Evolutionary conservation across 2,113 vertebrate genomes (phyloP), one percentile per base, ranked within the genome.

Genomic region (Aldabrachelys gigantea): DNA sequence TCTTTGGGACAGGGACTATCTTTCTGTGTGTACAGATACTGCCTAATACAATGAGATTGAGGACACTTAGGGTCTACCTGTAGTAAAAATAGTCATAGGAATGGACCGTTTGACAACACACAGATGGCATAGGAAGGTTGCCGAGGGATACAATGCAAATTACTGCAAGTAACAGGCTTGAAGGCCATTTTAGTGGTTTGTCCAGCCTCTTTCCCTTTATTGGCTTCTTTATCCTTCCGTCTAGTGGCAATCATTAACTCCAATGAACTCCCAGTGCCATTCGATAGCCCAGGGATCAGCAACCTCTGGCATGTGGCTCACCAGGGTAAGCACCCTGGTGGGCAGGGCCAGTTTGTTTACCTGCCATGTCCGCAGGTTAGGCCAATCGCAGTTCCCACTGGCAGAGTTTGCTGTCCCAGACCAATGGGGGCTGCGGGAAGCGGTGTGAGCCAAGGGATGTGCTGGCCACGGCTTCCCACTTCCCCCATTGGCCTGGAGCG

Each of bases 1-100:
- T 1, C 12, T n/a, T 22, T 52, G 59, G 3, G 82, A 29, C 6
- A 24, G 47, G 14, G 65, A 17, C 35, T 75, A 3, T 0, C 22
- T 54, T 49, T 27, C 1, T 2, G 24, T 38, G 54, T 53, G 0
- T 25, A 80, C n/a, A 57, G 16, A 21, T 5, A 1, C 12, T 78
- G 41, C 22, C 3, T 35, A 21, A 0, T 0, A 25, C 44, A 78
- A 19, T 83, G 9, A 50, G 54, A 10, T 8, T 29, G 62, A 10
- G 13, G 25, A 57, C 3, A 44, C 8, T 3, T 24, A 31, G 72
- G 29, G 1, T 84, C 3, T 50, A 65, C 38, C 53, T 41, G 21
- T 4, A 89, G 78, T 25, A 0, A 3, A 72, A 80, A 85, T 14
- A 50, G 2, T 11, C 8, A 2, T 38, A 69, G 65, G 65, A 38